Evolutionary conservation across 2,113 vertebrate genomes (phyloP).

Genomic region (Grus americana): DNA sequence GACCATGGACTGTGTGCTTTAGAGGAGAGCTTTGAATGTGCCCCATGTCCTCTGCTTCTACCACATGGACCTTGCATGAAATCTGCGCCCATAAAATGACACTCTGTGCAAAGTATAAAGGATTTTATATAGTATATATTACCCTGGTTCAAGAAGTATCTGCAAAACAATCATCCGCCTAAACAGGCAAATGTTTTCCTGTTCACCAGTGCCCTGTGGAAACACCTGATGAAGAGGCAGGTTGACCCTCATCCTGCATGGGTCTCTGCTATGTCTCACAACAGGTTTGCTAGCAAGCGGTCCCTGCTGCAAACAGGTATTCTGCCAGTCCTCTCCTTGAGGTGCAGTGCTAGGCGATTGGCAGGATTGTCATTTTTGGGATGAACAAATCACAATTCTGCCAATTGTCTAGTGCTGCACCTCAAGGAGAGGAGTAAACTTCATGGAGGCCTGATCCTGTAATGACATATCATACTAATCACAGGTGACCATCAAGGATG

Average conservation of each 20-base stretch:
- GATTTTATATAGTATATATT: not conserved
- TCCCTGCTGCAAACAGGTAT: not conserved
- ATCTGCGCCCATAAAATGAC: not conserved
- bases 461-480: not conserved
- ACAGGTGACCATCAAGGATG: not conserved
- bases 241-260: not conserved
- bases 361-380: too few relatives aligned
- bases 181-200: not conserved
- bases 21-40: not conserved
- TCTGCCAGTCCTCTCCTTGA: not conserved
- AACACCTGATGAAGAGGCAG: not conserved
- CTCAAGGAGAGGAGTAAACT: not conserved
- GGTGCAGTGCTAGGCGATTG: too few relatives aligned
- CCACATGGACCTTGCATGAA: not conserved
- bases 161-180: not conserved
- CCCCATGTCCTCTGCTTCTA: not conserved
- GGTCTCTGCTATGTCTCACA: not conserved
- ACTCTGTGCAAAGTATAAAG: not conserved
- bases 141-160: not conserved
- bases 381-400: not conserved
- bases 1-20: not conserved
- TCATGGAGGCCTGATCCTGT: not conserved
- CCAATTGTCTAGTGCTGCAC: not conserved
- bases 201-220: not conserved
- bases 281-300: fast-evolving